Evolutionary conservation across 2,113 vertebrate genomes (phyloP).

Genomic region (Ictalurus punctatus): DNA sequence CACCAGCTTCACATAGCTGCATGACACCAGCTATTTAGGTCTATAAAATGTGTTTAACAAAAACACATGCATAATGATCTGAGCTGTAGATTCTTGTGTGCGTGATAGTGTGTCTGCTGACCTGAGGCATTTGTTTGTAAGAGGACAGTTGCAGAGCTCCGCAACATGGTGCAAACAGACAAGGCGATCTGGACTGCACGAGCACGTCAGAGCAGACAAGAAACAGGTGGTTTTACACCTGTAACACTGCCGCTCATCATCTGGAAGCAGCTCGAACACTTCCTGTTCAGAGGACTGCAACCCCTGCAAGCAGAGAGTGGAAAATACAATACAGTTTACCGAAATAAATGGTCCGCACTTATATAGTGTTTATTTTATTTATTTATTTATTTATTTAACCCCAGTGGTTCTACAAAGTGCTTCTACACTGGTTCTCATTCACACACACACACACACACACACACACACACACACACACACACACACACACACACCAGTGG

Average conservation of each 20-base stretch:
- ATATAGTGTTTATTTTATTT: too few relatives aligned
- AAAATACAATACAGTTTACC: background rate
- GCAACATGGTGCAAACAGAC: constrained; percentile 88
- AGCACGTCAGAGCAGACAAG: constrained; percentile 94
- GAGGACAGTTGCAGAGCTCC: constrained; percentile 89
- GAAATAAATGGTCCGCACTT: too few relatives aligned
- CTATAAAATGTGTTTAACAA: background rate
- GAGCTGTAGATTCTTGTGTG: background rate
- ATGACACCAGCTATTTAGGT: background rate
- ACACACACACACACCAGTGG: too few relatives aligned
- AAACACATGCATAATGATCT: background rate
- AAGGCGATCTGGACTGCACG: constrained; percentile 87
- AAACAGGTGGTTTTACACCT: constrained; percentile 97
- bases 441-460: too few relatives aligned
- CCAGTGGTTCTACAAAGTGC: too few relatives aligned
- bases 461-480: too few relatives aligned
- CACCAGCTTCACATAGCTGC: background rate
- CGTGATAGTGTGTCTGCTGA: background rate
- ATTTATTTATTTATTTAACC: too few relatives aligned
- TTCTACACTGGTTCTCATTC: too few relatives aligned
- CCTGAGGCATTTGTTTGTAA: constrained; percentile 92
- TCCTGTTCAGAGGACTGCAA: constrained; percentile 92
- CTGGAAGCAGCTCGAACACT: constrained; percentile 94
- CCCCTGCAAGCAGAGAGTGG: constrained; percentile 73
- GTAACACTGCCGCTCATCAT: constrained; percentile 94